Evolutionary conservation across 1,140 invertebrate genomes (phyloP), one percentile per base, ranked within the genome.

Genomic region (Plutomurus gul): DNA sequence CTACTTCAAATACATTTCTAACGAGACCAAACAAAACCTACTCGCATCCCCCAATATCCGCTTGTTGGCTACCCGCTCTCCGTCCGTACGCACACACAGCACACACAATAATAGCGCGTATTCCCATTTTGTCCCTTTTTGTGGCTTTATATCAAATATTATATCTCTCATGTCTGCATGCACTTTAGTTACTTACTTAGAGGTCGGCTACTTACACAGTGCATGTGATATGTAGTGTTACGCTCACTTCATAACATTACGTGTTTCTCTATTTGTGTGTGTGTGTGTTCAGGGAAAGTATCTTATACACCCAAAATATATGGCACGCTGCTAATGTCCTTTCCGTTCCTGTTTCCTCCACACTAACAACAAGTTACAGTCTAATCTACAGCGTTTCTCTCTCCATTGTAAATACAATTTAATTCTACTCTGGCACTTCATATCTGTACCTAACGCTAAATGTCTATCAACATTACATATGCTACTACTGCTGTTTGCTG

Each of bases 41-140:
- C 51, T 65, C 27, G 56, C 56, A 65, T 65, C 56, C 56, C 56
- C 56, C 56, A 65, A 65, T 65, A 65, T 65, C 56, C 56, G 51
- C 43, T 46, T 16, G 20, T 20, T 18, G 20, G 11, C n/a, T 47
- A 16, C 43, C 18, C 5, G 20, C n/a, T 20, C 4, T 25, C 18
- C n/a, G 47, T 3, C 47, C 20, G 10, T 22, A 20, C 8, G 16
- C 43, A 47, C 20, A 22, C 22, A 51, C n/a, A 8, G 20, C 46
- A 7, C 27, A 13, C 51, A 33, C 22, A 1, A 3, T 5, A 43
- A 1, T 43, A 43, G n/a, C 39, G 39, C 39, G n/a, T n/a, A 65
- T 65, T 65, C 56, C 51, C 51, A 56, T 56, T 56, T 56, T 56
- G 51, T 56, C 51, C 51, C 30, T 56, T 56, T 56, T 56, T 30